Base-by-base conservation (phyloP, 2,113 vertebrate genomes). In the Upupa epops region DNA sequence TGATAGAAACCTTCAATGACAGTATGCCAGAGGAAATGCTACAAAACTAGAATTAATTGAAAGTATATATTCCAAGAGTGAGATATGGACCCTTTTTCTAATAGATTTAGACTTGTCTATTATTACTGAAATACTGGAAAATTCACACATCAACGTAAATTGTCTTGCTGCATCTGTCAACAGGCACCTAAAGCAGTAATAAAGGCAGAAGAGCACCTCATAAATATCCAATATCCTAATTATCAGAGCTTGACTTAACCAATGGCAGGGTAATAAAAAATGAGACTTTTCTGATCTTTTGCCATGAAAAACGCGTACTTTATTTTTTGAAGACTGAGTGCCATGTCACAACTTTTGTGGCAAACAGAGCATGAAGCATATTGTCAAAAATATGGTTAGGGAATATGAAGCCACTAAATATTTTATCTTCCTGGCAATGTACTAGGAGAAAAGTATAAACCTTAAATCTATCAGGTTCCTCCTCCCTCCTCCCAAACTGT, bases 161-260 rank as follows among this genome's bases (percentile, higher is more conserved):
- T 95, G 94, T 96, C 94, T 94, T 68, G 70, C 84, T 86, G 95
- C 94, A 95, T 94, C 96, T 97, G 96, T 97, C 96, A 96, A 95
- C 90, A 94, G 95, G 81, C 90, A 95, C 96, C 96, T 97, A 96
- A 94, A 95, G 94, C 94, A 92, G 89, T 96, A 97, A 97, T 97
- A 97, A 97, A 98, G 83, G 92, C 94, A 95, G 96, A 97, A 95
- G 91, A 94, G 96, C 89, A 91, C 76, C 95, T 97, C 97, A 96
- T 98, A 97, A 97, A 98, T 97, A 97, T 96, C 95, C 95, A 81
- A 74, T 96, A 94, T 93, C 95, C 94, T 97, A 97, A 97, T 98
- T 98, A 98, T 97, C 95, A 95, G 96, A 96, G 95, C 95, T 97
- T 96, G 95, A 93, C 96, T 97, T 97, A 96, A 95, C 96, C 96